Evolutionary conservation across 2,888 invertebrate genomes (phyloP).

Genomic region (Cabera pusaria): DNA sequence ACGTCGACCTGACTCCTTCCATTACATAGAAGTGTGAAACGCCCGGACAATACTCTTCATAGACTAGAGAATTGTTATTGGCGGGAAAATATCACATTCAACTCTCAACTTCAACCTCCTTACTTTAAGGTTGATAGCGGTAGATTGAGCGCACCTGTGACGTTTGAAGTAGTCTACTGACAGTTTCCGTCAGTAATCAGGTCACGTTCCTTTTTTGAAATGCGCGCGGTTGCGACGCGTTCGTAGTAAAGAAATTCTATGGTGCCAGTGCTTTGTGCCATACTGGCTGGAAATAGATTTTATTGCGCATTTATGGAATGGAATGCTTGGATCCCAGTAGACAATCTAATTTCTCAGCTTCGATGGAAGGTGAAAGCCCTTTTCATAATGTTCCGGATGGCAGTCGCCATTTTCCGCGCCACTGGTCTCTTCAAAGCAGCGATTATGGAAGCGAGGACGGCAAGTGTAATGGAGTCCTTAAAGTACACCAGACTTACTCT

Average conservation of each 20-base stretch:
- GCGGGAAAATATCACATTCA: conserved; percentile 27
- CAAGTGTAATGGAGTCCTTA: conserved; percentile 37
- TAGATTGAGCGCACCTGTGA: conserved; percentile 48
- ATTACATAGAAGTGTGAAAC: conserved; percentile 54
- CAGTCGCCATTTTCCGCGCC: conserved; percentile 49
- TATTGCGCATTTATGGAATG: conserved; percentile 36
- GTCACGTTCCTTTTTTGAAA: conserved; percentile 80
- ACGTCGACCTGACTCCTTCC: conserved; percentile 49
- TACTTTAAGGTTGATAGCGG: conserved; percentile 31
- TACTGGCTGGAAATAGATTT: conserved; percentile 46
- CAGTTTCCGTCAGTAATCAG: conserved; percentile 79
- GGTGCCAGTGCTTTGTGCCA: conserved; percentile 36
- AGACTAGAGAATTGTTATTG: conserved; percentile 47
- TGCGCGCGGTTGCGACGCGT: conserved; percentile 55
- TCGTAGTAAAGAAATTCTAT: conserved; percentile 39
- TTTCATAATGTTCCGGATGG: conserved; percentile 35
- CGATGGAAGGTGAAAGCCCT: conserved; percentile 29
- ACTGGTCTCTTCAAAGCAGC: conserved; percentile 45
- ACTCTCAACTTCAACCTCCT: conserved; percentile 43
- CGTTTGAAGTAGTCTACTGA: conserved; percentile 64
- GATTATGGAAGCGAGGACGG: conserved; percentile 45
- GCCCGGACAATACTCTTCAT: conserved; percentile 59
- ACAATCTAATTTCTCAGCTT: conserved; percentile 36
- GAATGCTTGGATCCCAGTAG: conserved; percentile 24
- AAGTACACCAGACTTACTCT: conserved; percentile 30